phyloP scores from a whole-genome alignment of 2,797 vertebrate genomes.

The Cynodonichthys magdalenae region DNA sequence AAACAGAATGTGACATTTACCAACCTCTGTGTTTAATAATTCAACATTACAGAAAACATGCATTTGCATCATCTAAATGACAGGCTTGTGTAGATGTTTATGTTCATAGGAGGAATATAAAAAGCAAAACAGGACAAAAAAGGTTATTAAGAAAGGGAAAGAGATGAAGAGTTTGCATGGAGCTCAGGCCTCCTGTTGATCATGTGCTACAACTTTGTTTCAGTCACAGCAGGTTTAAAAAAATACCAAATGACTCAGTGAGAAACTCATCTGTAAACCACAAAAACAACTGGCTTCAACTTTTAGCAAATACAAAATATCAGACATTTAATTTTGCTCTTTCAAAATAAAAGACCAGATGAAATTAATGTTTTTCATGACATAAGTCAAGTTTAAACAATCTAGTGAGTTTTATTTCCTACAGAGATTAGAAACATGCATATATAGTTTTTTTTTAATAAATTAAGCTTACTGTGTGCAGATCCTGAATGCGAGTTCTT shows the following conservation, averaged over 20 bases:
- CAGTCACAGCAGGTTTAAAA: slow-evolving; percentile 30
- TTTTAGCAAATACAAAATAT: slow-evolving; percentile 27
- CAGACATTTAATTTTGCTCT: slow-evolving; percentile 12
- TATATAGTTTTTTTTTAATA: not conserved
- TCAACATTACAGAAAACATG: not conserved
- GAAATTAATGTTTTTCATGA: too few species aligned
- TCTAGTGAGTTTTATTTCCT: too few species aligned
- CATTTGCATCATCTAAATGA: not conserved
- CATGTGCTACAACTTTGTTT: slow-evolving; percentile 65
- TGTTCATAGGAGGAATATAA: not conserved
- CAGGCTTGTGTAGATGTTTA: not conserved
- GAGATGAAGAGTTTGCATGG: slow-evolving; percentile 4
- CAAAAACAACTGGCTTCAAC: slow-evolving; percentile 12
- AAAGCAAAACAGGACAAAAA: not conserved
- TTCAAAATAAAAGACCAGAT: not conserved
- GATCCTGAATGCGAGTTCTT: slow-evolving; percentile 91
- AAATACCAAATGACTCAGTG: slow-evolving; percentile 26
- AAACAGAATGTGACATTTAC: not conserved
- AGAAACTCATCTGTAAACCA: slow-evolving; percentile 1
- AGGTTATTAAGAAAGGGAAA: not conserved
- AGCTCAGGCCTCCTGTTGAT: slow-evolving; percentile 58
- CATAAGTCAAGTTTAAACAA: too few species aligned
- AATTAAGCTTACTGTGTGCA: slow-evolving; percentile 86
- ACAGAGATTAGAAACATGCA: not conserved
- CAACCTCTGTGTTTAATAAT: not conserved